Percentiles rank a stretch among this genome's conserved stretches.
Conservation (phyloP, 2,888 invertebrate genomes). For the Proisotoma minuta region DNA sequence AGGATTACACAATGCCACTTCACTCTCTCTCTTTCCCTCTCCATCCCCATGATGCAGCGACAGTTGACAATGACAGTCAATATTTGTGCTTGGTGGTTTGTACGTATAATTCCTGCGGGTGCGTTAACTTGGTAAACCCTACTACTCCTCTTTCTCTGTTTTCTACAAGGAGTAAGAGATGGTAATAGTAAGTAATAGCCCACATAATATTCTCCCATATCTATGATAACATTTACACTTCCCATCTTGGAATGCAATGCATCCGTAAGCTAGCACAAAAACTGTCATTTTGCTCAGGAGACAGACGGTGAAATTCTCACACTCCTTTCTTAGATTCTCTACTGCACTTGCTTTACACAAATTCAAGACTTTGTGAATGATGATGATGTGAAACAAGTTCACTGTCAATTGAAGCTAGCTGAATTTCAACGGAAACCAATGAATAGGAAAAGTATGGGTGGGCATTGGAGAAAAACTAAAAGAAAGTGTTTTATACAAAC, state of each 20-base stretch:
- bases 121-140: too few species aligned
- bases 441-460: too few species aligned
- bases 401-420: too few species aligned
- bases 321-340: constrained; percentile 5
- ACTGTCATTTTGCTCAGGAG: background rate
- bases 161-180: background rate
- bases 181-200: background rate
- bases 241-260: background rate
- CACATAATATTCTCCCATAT: background rate
- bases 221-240: background rate
- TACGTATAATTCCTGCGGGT: too few species aligned
- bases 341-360: background rate
- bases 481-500: too few species aligned
- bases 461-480: too few species aligned
- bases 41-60: too few species aligned
- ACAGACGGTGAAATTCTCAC: constrained; percentile 14
- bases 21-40: too few species aligned
- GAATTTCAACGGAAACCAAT: too few species aligned
- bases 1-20: too few species aligned
- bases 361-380: background rate
- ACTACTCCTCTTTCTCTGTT: background rate
- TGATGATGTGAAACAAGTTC: background rate
- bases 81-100: constrained; percentile 1
- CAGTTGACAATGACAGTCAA: constrained; percentile 1
- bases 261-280: background rate